Conservation (phyloP, 2,113 vertebrate genomes). For the Lanius ludovicianus region DNA sequence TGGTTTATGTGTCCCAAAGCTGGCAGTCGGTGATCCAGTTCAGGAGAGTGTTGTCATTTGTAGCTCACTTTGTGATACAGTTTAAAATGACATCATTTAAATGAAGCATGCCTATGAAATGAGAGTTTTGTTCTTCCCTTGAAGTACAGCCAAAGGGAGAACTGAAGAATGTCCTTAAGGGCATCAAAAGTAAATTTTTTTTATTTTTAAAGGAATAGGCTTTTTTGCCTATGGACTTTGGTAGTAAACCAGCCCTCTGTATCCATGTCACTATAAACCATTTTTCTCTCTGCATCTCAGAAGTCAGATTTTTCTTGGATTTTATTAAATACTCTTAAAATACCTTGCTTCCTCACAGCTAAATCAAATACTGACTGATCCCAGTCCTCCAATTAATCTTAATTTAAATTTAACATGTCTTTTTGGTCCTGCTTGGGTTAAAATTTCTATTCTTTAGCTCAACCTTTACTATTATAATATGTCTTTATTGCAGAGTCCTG, state of each 20-base stretch:
- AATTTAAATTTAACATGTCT: neutral
- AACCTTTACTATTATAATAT: neutral
- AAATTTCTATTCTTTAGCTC: neutral
- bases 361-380: neutral
- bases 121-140: neutral
- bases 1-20: neutral
- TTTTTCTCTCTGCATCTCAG: neutral
- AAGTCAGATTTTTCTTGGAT: neutral
- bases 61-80: neutral
- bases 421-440: neutral
- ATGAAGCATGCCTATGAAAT: neutral
- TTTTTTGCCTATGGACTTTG: neutral
- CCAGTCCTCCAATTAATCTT: neutral
- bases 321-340: conserved; percentile 12
- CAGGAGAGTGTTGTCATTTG: neutral
- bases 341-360: neutral
- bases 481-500: neutral
- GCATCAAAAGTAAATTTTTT: neutral
- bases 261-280: neutral
- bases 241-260: neutral
- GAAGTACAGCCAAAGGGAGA: neutral
- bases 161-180: neutral
- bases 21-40: neutral
- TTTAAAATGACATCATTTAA: neutral
- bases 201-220: neutral